These are phyloP conservation scores for Chrysolina americana DNA, from an alignment of 2,888 invertebrate genomes.

Conservation along the genomic window DNA sequence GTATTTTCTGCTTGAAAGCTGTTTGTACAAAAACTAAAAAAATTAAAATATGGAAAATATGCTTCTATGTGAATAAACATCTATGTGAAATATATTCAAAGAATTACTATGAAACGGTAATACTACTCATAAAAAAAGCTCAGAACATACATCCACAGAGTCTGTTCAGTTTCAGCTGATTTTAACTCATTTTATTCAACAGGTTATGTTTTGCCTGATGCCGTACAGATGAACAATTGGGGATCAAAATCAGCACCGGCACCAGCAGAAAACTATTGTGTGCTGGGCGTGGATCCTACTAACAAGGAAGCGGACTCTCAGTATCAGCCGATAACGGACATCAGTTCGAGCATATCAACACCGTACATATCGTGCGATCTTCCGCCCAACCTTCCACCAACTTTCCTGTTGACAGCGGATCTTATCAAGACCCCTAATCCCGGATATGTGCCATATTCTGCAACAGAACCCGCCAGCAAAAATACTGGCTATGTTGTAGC, in stretches of 20 bases:
- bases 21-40: too few relatives aligned
- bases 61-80: too few relatives aligned
- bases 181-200: slow-evolving; percentile 14
- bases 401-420: slow-evolving; percentile 58
- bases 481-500: slow-evolving; percentile 62
- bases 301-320: slow-evolving; percentile 50
- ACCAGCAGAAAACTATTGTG: slow-evolving; percentile 58
- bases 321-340: slow-evolving; percentile 54
- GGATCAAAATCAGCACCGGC: slow-evolving; percentile 36
- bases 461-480: slow-evolving; percentile 44
- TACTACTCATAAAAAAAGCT: too few relatives aligned
- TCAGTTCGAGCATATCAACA: slow-evolving; percentile 44
- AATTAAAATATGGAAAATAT: too few relatives aligned
- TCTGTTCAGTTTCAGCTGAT: background rate
- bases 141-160: background rate
- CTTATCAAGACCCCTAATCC: slow-evolving; percentile 57
- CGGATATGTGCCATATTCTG: slow-evolving; percentile 59
- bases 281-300: slow-evolving; percentile 58
- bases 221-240: slow-evolving; percentile 37
- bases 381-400: slow-evolving; percentile 46
- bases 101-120: too few relatives aligned
- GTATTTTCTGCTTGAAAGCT: too few relatives aligned
- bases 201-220: slow-evolving; percentile 46
- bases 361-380: slow-evolving; percentile 53
- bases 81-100: too few relatives aligned